phyloP scores from a whole-genome alignment of 2,113 vertebrate species.

The Xenopus laevis region DNA sequence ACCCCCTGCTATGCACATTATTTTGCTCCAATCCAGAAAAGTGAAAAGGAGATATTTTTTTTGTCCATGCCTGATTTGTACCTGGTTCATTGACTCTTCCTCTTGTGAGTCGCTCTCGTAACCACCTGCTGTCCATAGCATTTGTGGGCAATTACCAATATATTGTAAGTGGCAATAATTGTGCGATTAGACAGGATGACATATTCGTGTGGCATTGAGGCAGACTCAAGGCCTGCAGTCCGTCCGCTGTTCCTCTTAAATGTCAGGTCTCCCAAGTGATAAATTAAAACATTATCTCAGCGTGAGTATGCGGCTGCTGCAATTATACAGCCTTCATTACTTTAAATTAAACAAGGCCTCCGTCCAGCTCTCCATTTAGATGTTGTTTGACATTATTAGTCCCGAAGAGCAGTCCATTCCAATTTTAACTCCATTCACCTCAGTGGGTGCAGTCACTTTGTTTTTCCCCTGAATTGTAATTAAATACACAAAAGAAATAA shows the following conservation, averaged over 20 bases:
- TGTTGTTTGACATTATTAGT: conserved; percentile 19
- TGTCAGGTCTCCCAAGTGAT: conserved; percentile 28
- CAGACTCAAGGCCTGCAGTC: not conserved
- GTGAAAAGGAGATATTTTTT: too few species aligned
- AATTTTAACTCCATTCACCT: conserved; percentile 7
- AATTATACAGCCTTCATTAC: conserved; percentile 34
- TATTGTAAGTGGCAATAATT: conserved; percentile 12
- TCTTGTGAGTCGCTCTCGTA: too few species aligned
- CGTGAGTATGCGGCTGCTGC: not conserved
- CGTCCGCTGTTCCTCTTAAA: conserved; percentile 6
- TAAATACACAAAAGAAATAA: conserved; percentile 8
- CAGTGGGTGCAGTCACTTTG: not conserved
- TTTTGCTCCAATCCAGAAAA: too few species aligned
- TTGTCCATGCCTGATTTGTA: too few species aligned
- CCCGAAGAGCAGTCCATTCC: not conserved
- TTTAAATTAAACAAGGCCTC: conserved; percentile 19
- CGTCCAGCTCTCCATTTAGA: conserved; percentile 9
- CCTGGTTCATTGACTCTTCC: too few species aligned
- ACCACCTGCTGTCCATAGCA: not conserved
- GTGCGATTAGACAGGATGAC: conserved; percentile 15
- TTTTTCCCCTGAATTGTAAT: not conserved
- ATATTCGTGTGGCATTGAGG: not conserved
- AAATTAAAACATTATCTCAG: conserved; percentile 30
- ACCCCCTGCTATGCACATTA: too few species aligned
- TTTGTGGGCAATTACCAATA: conserved; percentile 2